Evolutionary conservation across 64 coral and sea anemone genomes (phyloP), one percentile per base, ranked within the genome.

Genomic region (Actinia tenebrosa): DNA sequence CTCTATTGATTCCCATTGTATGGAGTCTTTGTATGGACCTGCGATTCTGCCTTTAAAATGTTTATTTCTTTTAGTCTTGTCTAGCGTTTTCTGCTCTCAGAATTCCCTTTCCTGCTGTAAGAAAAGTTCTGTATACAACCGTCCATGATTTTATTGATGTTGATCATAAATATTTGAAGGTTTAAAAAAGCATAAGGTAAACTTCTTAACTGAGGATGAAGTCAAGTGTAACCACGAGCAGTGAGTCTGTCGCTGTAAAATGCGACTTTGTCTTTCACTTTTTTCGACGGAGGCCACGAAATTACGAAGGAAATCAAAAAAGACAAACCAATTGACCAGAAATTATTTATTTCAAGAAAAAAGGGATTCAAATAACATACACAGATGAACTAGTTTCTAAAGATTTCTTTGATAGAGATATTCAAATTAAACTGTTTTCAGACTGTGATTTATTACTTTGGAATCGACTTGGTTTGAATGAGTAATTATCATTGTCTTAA

Each of bases 381-480:
- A 75, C 26, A 42, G 26, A 16, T 14, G 56, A 9, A 66, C 19
- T 26, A 75, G 10, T 42, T 27, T 43, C 69, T 42, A 30, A 75
- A 30, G 22, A 26, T 75, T 75, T 66, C 63, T 66, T 66, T 66
- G 22, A 23, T 66, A 10, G 69, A 75, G 26, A 75, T 75, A 75
- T 81, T 81, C 43, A 81, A 45, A 81, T 81, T 81, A 20, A 81
- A 81, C 10, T 81, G 79, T 13, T 81, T 80, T 81, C 69, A 75
- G 69, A 27, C 69, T 75, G 69, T 50, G 79, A 81, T 81, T 81
- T 81, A 81, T 81, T 81, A 53, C 44, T 45, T 53, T 81, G 79
- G 50, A 50, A 50, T 81, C 45, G 43, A 81, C 26, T 75, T 42
- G 23, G 69, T 75, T 75, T 75, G 69, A 75, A 75, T 75, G 50